Evolutionary conservation across 2,888 invertebrate species (phyloP), one percentile per base, ranked within the genome.

Genomic region (Adelognathus sp.): DNA sequence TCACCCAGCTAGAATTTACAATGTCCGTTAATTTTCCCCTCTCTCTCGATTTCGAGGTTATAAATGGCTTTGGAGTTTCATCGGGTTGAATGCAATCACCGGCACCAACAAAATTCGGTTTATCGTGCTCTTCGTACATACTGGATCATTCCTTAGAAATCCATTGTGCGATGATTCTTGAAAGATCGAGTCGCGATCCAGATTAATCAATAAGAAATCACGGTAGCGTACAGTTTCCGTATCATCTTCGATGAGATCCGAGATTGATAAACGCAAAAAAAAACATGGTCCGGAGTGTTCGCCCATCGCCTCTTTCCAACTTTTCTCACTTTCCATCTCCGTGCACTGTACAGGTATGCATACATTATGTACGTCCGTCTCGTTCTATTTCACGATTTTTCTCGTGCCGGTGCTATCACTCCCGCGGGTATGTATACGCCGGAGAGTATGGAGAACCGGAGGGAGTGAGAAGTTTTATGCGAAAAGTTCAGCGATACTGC

Each of bases 401-500:
- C 46, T 7, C n/a, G 7, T 18, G 27, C 66, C 36, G 27, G 56
- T n/a, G n/a, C 54, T 61, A 73, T 72, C 46, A 72, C 56, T 77
- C 72, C 50, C 67, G 14, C n/a, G 67, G 54, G 67, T 67, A 46
- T 39, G n/a, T 21, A 52, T 41, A 76, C 39, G 3, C n/a, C n/a
- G n/a, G n/a, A n/a, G n/a, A n/a, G n/a, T n/a, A n/a, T n/a, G 31
- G 31, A 1, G 52, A 39, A 21, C 33, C 9, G 21, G 7, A 24
- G 52, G 50, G 64, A 74, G 70, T 64, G 61, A 73, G 69, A 70
- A 79, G 70, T 79, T 79, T 74, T 74, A 66, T 74, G 60, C 44
- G 78, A 70, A 74, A 79, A 79, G 52, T 79, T 79, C 60, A 66
- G 36, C 66, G 60, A 79, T 79, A 74, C 74, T 58, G 52, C 41